These are phyloP conservation scores for Myodes glareolus DNA, from an alignment of 2,113 vertebrate genomes.

Conservation along the genomic window DNA sequence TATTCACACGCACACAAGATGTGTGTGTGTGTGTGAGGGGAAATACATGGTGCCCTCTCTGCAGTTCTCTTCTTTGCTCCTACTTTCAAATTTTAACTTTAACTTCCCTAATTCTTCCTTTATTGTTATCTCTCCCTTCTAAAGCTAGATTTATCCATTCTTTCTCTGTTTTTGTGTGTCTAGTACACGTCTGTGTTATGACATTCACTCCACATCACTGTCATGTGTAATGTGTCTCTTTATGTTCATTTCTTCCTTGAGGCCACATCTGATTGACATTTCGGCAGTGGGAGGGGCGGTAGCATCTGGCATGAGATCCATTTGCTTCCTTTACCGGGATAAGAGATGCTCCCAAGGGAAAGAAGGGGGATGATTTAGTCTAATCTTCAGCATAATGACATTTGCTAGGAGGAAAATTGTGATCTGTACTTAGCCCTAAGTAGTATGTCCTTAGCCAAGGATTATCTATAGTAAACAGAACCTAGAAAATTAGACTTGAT, in stretches of 20 bases:
- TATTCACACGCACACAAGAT: not conserved
- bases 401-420: slow-evolving; percentile 22
- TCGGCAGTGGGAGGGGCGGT: not conserved
- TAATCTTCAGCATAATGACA: not conserved
- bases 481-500: not conserved
- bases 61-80: not conserved
- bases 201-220: not conserved
- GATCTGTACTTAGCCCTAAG: slow-evolving; percentile 4
- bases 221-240: not conserved
- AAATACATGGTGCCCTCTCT: not conserved
- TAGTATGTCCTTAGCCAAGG: not conserved
- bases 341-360: not conserved
- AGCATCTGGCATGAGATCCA: slow-evolving; percentile 1
- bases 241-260: slow-evolving; percentile 34
- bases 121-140: not conserved
- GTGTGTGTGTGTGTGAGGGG: not conserved
- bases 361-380: not conserved
- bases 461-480: slow-evolving; percentile 29
- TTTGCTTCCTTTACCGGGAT: not conserved
- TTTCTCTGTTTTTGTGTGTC: slow-evolving; percentile 9
- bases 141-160: not conserved
- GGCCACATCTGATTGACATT: slow-evolving; percentile 24
- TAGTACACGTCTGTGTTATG: not conserved
- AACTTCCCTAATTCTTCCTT: not conserved
- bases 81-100: slow-evolving; percentile 27